These are phyloP conservation scores for Crematogaster levior DNA, from an alignment of 2,888 invertebrate species.

Conservation along the genomic window DNA sequence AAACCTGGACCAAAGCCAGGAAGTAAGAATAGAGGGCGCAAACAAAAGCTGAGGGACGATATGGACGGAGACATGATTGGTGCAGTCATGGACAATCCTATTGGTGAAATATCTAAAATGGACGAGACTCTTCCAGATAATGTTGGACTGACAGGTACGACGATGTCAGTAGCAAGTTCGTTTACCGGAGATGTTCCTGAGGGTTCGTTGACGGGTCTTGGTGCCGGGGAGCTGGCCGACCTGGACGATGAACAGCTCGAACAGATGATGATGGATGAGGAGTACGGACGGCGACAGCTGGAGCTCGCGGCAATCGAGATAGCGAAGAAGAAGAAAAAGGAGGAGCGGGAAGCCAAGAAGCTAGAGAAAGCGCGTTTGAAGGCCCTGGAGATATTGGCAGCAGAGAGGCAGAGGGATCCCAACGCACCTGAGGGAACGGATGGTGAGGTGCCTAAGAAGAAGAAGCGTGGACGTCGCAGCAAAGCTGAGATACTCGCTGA, in stretches of 20 bases:
- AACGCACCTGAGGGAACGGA: constrained; percentile 81
- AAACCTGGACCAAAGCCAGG: constrained; percentile 85
- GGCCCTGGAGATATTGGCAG: constrained; percentile 83
- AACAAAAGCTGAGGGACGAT: constrained; percentile 74
- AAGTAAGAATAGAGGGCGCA: constrained; percentile 81
- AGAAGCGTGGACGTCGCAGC: constrained; percentile 84
- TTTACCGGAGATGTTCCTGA: constrained; percentile 72
- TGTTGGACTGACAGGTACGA: constrained; percentile 68
- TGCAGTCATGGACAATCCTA: constrained; percentile 73
- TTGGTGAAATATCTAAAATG: constrained; percentile 69
- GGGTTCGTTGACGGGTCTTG: constrained; percentile 81
- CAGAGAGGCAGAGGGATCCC: constrained; percentile 80
- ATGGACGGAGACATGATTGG: constrained; percentile 72
- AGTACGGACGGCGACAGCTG: constrained; percentile 87
- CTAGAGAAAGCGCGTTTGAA: constrained; percentile 83
- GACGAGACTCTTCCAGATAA: constrained; percentile 75
- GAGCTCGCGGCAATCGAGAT: constrained; percentile 86
- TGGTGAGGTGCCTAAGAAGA: constrained; percentile 83
- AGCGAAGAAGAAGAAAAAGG: constrained; percentile 83
- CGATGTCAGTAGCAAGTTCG: constrained; percentile 78
- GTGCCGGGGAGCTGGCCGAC: constrained; percentile 81
- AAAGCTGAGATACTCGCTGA: constrained; percentile 84
- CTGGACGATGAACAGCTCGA: constrained; percentile 83
- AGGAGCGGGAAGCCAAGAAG: constrained; percentile 83
- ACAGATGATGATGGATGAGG: constrained; percentile 88